Evolutionary conservation across 1,140 invertebrate genomes (phyloP).

Genomic region (Lepidurus apus): DNA sequence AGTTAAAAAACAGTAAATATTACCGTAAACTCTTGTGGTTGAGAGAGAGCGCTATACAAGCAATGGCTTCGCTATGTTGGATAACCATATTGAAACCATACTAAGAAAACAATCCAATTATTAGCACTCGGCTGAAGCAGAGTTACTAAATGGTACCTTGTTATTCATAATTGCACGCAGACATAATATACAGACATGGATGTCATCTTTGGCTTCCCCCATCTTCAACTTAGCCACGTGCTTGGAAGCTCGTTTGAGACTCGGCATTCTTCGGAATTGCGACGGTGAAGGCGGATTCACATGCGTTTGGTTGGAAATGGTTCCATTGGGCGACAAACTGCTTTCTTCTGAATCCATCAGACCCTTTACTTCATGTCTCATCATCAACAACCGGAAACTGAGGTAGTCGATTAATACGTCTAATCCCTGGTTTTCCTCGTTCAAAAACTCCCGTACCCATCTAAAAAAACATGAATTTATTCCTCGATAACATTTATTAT

Average conservation of each 20-base stretch:
- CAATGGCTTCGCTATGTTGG: slow-evolving; percentile 94
- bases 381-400: slow-evolving; percentile 86
- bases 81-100: slow-evolving; percentile 99
- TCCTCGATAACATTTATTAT: no score
- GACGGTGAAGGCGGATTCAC: slow-evolving; percentile 2
- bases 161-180: slow-evolving; percentile 99
- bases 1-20: slow-evolving; percentile 31
- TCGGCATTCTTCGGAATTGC: slow-evolving; percentile 23
- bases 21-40: slow-evolving; percentile 91
- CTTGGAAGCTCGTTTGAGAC: slow-evolving; percentile 43
- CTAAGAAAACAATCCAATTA: slow-evolving; percentile 51
- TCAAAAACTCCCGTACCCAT: slow-evolving; percentile 97
- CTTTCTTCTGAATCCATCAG: slow-evolving; percentile 33
- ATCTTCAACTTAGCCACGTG: slow-evolving; percentile 88
- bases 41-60: slow-evolving; percentile 93
- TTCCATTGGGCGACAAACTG: slow-evolving; percentile 22
- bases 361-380: slow-evolving; percentile 50
- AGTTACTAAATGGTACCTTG: slow-evolving; percentile 60
- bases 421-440: slow-evolving; percentile 90
- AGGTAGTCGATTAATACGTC: slow-evolving; percentile 96
- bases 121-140: background rate
- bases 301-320: slow-evolving; percentile 5
- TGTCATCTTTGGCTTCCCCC: slow-evolving; percentile 96
- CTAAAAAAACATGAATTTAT: slow-evolving; percentile 52
- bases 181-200: slow-evolving; percentile 98